Evolutionary conservation across 2,888 invertebrate genomes (phyloP).

Genomic region (Meiosimyza decipiens): DNA sequence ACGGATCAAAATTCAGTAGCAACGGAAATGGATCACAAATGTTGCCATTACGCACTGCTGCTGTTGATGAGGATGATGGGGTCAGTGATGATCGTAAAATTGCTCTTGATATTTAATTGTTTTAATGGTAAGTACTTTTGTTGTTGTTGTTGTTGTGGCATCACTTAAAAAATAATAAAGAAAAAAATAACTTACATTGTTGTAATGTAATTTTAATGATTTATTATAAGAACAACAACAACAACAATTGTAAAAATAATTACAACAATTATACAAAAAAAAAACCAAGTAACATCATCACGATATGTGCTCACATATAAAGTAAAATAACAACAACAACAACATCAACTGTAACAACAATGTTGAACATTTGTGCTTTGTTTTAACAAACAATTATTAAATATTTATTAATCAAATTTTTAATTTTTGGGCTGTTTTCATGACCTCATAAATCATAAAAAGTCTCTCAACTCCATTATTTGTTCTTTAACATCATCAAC

Average conservation of each 20-base stretch:
- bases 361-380: constrained; percentile 1
- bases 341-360: constrained; percentile 10
- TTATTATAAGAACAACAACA: constrained; percentile 52
- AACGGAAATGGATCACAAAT: constrained; percentile 3
- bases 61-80: background rate
- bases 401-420: background rate
- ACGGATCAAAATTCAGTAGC: background rate
- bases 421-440: constrained; percentile 20
- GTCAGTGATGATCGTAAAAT: background rate
- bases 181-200: constrained; percentile 19
- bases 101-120: background rate
- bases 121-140: too few species aligned
- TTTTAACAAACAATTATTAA: background rate
- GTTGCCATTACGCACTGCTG: background rate
- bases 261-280: constrained; percentile 5
- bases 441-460: constrained; percentile 41
- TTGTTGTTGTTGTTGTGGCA: too few species aligned
- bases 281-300: background rate
- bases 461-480: background rate
- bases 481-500: background rate
- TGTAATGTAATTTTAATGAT: constrained; percentile 52
- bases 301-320: background rate
- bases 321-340: background rate
- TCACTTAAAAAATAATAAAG: too few species aligned
- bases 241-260: constrained; percentile 4